Conservation (phyloP, 2,888 invertebrate species). For the Oxycera nigricornis region DNA sequence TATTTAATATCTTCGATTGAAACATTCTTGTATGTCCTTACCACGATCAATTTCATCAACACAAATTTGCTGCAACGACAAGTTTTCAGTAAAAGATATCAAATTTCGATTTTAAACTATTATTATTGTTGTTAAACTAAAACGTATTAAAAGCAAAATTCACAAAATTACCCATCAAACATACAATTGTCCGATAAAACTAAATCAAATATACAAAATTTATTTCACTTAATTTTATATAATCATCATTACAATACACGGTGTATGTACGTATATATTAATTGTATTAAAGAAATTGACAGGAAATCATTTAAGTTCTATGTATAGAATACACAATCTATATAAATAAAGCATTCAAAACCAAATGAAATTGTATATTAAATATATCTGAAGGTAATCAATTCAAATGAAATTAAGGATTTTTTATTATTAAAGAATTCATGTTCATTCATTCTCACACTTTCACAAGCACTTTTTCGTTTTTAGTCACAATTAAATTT, state of each 20-base stretch:
- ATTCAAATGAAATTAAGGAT: no score
- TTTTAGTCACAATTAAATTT: neutral
- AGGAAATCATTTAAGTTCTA: neutral
- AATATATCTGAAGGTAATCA: neutral
- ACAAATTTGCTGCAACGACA: no score
- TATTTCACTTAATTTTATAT: neutral
- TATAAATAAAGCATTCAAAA: conserved; percentile 11
- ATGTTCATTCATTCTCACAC: neutral
- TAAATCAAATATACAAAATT: neutral
- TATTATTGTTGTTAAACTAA: neutral
- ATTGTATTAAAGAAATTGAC: neutral
- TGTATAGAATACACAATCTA: conserved; percentile 13
- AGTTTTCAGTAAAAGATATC: no score
- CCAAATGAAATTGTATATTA: neutral
- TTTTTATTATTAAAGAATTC: no score
- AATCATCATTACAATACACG: neutral
- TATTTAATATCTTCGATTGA: no score
- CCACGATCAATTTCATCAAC: no score
- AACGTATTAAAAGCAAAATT: neutral
- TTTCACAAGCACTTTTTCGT: no score
- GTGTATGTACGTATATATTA: neutral
- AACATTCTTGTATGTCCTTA: no score
- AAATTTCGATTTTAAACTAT: no score
- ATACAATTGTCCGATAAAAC: neutral
- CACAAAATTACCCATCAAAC: neutral